phyloP scores from a whole-genome alignment of 2,888 invertebrate species.

The Dichetophora obliterata region DNA sequence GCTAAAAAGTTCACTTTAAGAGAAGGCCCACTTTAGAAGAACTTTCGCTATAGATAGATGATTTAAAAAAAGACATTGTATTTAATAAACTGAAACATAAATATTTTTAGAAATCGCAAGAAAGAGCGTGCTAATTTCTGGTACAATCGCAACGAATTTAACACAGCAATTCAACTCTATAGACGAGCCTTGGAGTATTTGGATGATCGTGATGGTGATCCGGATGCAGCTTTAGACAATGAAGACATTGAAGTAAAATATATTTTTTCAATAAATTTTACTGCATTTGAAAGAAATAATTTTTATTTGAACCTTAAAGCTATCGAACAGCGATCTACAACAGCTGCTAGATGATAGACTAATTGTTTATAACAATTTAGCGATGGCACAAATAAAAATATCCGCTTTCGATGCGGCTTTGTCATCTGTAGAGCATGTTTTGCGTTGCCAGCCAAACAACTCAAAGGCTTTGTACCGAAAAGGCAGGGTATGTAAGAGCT shows the following conservation, averaged over 20 bases:
- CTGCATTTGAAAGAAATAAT: background rate
- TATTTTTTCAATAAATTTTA: slow-evolving; percentile 14
- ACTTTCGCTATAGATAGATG: too few relatives aligned
- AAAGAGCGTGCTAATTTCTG: slow-evolving; percentile 92
- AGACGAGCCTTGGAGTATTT: slow-evolving; percentile 86
- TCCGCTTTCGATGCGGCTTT: slow-evolving; percentile 88
- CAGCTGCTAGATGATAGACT: slow-evolving; percentile 83
- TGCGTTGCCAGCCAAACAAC: slow-evolving; percentile 87
- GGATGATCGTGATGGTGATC: slow-evolving; percentile 80
- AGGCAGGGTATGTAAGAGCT: slow-evolving; percentile 73
- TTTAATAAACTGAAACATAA: slow-evolving; percentile 27
- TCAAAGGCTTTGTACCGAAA: slow-evolving; percentile 92
- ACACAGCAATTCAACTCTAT: slow-evolving; percentile 88
- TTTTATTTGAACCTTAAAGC: slow-evolving; percentile 52
- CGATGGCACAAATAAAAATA: slow-evolving; percentile 91
- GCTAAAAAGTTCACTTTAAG: too few relatives aligned
- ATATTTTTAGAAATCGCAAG: slow-evolving; percentile 75
- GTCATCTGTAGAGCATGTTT: slow-evolving; percentile 84
- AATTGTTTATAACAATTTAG: slow-evolving; percentile 91
- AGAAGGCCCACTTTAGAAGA: too few relatives aligned
- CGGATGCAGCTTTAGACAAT: slow-evolving; percentile 72
- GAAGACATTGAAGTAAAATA: slow-evolving; percentile 63
- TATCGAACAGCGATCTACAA: slow-evolving; percentile 75
- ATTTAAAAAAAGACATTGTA: slow-evolving; percentile 43
- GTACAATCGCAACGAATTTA: slow-evolving; percentile 86